Percentiles rank a stretch among this genome's conserved stretches.
Conservation (phyloP, 2,113 vertebrate genomes). For the Poeciliopsis retropinna region DNA sequence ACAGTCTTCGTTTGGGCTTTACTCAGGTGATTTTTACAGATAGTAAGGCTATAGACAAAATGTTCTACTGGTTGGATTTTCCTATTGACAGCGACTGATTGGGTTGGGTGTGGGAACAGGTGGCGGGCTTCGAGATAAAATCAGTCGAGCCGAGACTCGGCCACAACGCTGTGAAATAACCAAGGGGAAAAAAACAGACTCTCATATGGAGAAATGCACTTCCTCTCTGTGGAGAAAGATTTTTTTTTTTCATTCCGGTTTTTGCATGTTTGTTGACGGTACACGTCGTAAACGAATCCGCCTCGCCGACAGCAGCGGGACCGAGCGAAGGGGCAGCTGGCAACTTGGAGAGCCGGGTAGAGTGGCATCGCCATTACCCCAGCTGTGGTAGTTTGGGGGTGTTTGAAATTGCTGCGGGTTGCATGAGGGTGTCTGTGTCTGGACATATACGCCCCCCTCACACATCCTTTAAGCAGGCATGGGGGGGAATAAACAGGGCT, state of each 20-base stretch:
- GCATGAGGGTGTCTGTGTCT: conserved; percentile 22
- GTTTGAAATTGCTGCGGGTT: conserved; percentile 44
- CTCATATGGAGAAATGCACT: conserved; percentile 44
- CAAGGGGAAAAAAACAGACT: conserved; percentile 24
- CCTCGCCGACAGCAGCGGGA: conserved; percentile 60
- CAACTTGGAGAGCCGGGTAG: conserved; percentile 62
- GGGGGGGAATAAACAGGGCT: conserved; percentile 61
- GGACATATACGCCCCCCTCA: conserved; percentile 31
- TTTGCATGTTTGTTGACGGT: conserved; percentile 30
- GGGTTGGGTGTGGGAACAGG: conserved; percentile 56
- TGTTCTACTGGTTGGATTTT: conserved; percentile 60
- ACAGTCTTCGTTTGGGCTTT: conserved; percentile 18
- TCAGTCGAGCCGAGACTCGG: conserved; percentile 55
- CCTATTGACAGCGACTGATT: conserved; percentile 62
- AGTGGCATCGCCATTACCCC: conserved; percentile 38
- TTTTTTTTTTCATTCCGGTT: neutral
- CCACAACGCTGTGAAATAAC: conserved; percentile 43
- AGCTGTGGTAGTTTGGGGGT: conserved; percentile 67
- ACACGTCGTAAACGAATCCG: conserved; percentile 64
- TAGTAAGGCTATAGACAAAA: conserved; percentile 21
- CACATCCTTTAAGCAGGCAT: conserved; percentile 45
- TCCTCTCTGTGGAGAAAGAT: conserved; percentile 12
- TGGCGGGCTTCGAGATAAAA: conserved; percentile 53
- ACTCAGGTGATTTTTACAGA: conserved; percentile 5
- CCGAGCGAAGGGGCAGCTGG: conserved; percentile 67